Percentiles rank a stretch among this genome's conserved stretches.
Evolutionary conservation across 1,140 invertebrate genomes (phyloP).

Genomic region (Glomeris maerens): DNA sequence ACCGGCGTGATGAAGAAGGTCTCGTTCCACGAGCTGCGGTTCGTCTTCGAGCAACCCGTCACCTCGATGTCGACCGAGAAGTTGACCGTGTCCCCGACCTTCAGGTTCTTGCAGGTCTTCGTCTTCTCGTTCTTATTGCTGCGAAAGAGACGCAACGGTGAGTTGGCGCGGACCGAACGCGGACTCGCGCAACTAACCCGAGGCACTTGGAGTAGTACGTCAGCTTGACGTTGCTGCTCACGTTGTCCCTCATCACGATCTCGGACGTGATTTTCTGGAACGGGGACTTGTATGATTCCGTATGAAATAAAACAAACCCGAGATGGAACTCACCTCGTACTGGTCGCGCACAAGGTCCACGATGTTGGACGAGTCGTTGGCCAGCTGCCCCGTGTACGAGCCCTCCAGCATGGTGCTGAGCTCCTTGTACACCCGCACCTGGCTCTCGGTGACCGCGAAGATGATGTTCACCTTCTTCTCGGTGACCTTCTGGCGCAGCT

Average conservation of each 20-base stretch:
- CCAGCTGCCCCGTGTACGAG: slow-evolving; percentile 39
- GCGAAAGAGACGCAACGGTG: background rate
- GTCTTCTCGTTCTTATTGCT: slow-evolving; percentile 31
- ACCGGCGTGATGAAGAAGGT: slow-evolving; percentile 80
- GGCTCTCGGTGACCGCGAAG: slow-evolving; percentile 45
- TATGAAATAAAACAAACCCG: background rate
- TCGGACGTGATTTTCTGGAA: background rate
- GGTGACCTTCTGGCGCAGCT: slow-evolving; percentile 39
- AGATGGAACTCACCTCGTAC: slow-evolving; percentile 34
- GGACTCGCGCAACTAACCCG: background rate
- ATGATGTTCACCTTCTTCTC: slow-evolving; percentile 48
- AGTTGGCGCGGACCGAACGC: background rate
- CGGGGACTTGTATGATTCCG: background rate
- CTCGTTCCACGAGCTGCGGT: slow-evolving; percentile 55
- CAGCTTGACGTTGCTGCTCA: background rate
- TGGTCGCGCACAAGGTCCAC: slow-evolving; percentile 39
- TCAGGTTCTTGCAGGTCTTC: slow-evolving; percentile 35
- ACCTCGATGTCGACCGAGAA: slow-evolving; percentile 34
- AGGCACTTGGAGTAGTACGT: slow-evolving; percentile 5
- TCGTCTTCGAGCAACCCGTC: slow-evolving; percentile 48
- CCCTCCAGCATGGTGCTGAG: slow-evolving; percentile 31
- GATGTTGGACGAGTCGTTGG: slow-evolving; percentile 45
- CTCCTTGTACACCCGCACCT: slow-evolving; percentile 39
- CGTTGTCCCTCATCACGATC: slow-evolving; percentile 2
- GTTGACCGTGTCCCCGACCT: slow-evolving; percentile 39